Evolutionary conservation across 2,113 vertebrate species (phyloP).

Genomic region (Apistogramma diplotaenia): DNA sequence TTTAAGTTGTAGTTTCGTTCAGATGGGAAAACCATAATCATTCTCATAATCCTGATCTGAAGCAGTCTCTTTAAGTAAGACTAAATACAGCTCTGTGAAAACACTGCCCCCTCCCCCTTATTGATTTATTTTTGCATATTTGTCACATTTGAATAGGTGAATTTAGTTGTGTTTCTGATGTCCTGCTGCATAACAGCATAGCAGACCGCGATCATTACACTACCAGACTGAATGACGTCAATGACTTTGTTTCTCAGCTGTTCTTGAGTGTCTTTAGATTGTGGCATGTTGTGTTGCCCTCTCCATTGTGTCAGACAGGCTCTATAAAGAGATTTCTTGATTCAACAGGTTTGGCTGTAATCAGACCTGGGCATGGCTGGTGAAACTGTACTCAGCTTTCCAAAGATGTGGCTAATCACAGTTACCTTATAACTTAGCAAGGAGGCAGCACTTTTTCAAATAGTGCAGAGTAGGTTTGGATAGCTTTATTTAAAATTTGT

Average conservation of each 20-base stretch:
- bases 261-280: too few species aligned
- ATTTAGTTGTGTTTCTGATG: not conserved
- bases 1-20: not conserved
- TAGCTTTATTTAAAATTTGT: too few species aligned
- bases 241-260: too few species aligned
- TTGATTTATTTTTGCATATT: not conserved
- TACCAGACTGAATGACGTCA: not conserved
- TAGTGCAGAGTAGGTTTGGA: too few species aligned
- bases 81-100: not conserved
- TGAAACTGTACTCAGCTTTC: not conserved
- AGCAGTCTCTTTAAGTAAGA: not conserved
- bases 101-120: not conserved
- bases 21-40: too few species aligned
- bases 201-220: not conserved
- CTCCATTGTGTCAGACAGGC: not conserved
- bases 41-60: not conserved
- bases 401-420: not conserved
- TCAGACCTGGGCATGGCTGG: not conserved
- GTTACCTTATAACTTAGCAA: not conserved
- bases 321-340: not conserved
- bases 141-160: not conserved
- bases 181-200: not conserved
- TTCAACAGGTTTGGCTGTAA: not conserved
- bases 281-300: too few species aligned
- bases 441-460: not conserved